A percentile compares a stretch with the other conserved stretches of the same genome.
These are phyloP conservation scores for Melanostoma scalare DNA, from an alignment of 2,888 invertebrate species.

Conservation along the genomic window DNA sequence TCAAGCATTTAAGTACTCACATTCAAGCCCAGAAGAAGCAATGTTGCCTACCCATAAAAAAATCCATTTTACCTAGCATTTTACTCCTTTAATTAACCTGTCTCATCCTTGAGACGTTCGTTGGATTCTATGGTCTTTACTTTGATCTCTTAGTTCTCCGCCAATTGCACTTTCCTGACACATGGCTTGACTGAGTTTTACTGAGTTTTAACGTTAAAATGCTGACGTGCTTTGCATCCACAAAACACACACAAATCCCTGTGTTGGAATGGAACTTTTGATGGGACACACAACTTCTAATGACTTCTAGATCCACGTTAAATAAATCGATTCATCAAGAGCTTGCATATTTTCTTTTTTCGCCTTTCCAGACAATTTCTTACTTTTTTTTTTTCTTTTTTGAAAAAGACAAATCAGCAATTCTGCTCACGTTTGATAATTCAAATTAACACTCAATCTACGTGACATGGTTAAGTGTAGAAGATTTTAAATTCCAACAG, in stretches of 20 bases:
- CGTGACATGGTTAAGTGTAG: slow-evolving; percentile 72
- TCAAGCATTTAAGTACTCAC: too few species aligned
- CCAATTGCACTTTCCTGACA: slow-evolving; percentile 41
- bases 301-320: slow-evolving; percentile 38
- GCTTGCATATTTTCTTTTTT: slow-evolving; percentile 14
- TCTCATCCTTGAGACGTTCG: slow-evolving; percentile 15
- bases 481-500: slow-evolving; percentile 64
- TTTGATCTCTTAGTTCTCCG: slow-evolving; percentile 22
- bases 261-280: neutral
- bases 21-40: too few species aligned
- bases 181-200: slow-evolving; percentile 40
- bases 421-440: slow-evolving; percentile 79
- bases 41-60: too few species aligned
- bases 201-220: slow-evolving; percentile 39
- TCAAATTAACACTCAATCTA: slow-evolving; percentile 79
- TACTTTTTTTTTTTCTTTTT: neutral
- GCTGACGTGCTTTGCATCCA: slow-evolving; percentile 58
- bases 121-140: neutral
- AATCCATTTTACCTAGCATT: too few species aligned
- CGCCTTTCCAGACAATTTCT: slow-evolving; percentile 26
- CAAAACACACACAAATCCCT: slow-evolving; percentile 11
- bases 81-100: slow-evolving; percentile 41
- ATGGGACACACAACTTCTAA: slow-evolving; percentile 26
- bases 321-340: slow-evolving; percentile 58
- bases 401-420: slow-evolving; percentile 63